Conservation (phyloP, 2,797 vertebrate genomes). For the Stomatorhinus walkeri region DNA sequence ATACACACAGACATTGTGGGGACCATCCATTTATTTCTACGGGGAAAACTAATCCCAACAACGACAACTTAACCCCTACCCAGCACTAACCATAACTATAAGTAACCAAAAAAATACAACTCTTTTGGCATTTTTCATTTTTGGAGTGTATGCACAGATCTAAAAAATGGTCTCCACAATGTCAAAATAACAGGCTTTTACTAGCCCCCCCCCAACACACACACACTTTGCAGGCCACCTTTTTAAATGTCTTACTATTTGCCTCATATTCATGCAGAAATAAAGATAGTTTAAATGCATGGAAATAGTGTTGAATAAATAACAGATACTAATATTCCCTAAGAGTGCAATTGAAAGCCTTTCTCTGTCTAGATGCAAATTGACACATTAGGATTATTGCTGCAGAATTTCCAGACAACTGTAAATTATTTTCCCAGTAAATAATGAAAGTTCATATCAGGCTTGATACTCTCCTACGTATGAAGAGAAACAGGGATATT, state of each 20-base stretch:
- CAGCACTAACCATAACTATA: not conserved
- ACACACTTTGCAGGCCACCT: not conserved
- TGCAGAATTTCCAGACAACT: not conserved
- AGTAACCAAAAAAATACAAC: not conserved
- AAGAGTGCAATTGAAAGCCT: conserved; percentile 15
- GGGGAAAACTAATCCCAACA: not conserved
- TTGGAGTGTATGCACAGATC: not conserved
- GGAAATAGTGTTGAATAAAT: conserved; percentile 13
- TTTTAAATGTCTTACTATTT: not conserved
- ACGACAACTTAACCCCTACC: not conserved
- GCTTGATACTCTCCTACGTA: not conserved
- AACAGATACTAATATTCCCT: conserved; percentile 13
- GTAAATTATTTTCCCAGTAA: conserved; percentile 4
- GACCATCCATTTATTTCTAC: not conserved
- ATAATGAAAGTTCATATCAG: not conserved
- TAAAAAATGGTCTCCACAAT: not conserved
- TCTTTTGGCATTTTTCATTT: not conserved
- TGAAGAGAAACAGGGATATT: conserved; percentile 2
- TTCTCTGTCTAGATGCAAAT: conserved; percentile 16
- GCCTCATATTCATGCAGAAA: not conserved
- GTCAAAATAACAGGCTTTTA: not conserved
- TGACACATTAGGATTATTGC: conserved; percentile 20
- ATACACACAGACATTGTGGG: not conserved
- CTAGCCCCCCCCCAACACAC: not conserved
- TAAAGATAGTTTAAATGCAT: conserved; percentile 14